A percentile compares a stretch with the other conserved stretches of the same genome.
Evolutionary conservation across 2,113 vertebrate genomes (phyloP).

Genomic region (Prochilodus magdalenae): DNA sequence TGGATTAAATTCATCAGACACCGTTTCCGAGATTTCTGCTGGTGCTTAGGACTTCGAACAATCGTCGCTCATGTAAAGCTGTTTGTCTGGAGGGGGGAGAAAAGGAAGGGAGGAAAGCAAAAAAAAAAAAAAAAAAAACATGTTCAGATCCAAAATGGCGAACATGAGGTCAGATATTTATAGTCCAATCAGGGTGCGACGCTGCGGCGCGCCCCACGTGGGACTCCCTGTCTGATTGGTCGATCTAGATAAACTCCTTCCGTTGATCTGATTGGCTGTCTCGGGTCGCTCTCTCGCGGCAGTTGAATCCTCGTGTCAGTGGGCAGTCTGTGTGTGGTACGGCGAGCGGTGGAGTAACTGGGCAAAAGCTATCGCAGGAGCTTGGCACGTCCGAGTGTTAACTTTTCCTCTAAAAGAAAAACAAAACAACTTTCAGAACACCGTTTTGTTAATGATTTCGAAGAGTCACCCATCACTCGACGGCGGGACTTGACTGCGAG

Average conservation of each 20-base stretch:
- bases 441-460: slow-evolving; percentile 29
- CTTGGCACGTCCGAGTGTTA: slow-evolving; percentile 41
- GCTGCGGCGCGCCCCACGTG: slow-evolving; percentile 79
- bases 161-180: slow-evolving; percentile 76
- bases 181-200: slow-evolving; percentile 72
- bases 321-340: slow-evolving; percentile 86
- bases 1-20: slow-evolving; percentile 31
- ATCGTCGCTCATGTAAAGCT: slow-evolving; percentile 76
- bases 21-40: slow-evolving; percentile 48
- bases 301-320: slow-evolving; percentile 84
- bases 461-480: slow-evolving; percentile 41
- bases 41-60: slow-evolving; percentile 63
- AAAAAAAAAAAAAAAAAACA: too few relatives aligned
- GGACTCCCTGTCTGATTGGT: slow-evolving; percentile 75
- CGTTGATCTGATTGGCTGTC: slow-evolving; percentile 76
- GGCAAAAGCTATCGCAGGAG: slow-evolving; percentile 58
- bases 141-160: slow-evolving; percentile 87
- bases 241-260: slow-evolving; percentile 54
- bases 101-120: too few relatives aligned
- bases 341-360: slow-evolving; percentile 72
- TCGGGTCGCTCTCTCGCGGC: slow-evolving; percentile 80
- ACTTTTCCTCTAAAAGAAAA: slow-evolving; percentile 29
- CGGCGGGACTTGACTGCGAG: slow-evolving; percentile 49
- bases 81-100: slow-evolving; percentile 60
- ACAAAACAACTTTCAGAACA: not conserved